A percentile compares a stretch with the other conserved stretches of the same genome.
phyloP scores from a whole-genome alignment of 2,113 vertebrate species.

The Macaca mulatta region DNA sequence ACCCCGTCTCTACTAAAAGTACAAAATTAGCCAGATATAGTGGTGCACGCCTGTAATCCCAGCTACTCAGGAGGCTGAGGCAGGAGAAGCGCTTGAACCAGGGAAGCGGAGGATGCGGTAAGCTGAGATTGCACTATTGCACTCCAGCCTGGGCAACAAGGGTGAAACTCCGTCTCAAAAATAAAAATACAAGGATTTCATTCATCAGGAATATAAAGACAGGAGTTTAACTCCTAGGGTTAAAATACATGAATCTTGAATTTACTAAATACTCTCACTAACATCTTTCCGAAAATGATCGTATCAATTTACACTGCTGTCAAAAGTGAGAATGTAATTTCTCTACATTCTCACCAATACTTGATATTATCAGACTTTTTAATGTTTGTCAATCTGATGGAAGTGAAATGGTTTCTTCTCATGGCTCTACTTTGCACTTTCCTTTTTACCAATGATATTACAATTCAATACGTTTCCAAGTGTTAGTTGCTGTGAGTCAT shows the following conservation, averaged over 20 bases:
- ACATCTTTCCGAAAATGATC: conserved; percentile 23
- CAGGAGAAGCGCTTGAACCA: too few relatives aligned
- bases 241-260: background rate
- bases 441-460: background rate
- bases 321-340: background rate
- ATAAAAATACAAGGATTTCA: background rate
- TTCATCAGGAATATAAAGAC: conserved; percentile 5
- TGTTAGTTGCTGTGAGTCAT: background rate
- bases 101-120: too few relatives aligned
- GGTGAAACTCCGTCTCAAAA: too few relatives aligned
- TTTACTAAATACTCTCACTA: background rate
- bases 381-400: background rate
- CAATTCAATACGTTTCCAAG: conserved; percentile 5
- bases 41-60: too few relatives aligned
- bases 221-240: background rate
- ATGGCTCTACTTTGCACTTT: conserved; percentile 24
- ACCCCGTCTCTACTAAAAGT: too few relatives aligned
- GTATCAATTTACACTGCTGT: background rate
- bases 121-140: too few relatives aligned
- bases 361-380: conserved; percentile 21
- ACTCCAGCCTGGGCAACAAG: too few relatives aligned
- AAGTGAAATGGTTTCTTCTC: conserved; percentile 38
- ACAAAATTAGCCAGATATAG: too few relatives aligned
- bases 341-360: background rate
- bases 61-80: too few relatives aligned